Percentiles rank a stretch among this genome's conserved stretches.
These are phyloP conservation scores for Hirtodrosophila alboralis DNA, from an alignment of 2,888 invertebrate species.

Conservation along the genomic window DNA sequence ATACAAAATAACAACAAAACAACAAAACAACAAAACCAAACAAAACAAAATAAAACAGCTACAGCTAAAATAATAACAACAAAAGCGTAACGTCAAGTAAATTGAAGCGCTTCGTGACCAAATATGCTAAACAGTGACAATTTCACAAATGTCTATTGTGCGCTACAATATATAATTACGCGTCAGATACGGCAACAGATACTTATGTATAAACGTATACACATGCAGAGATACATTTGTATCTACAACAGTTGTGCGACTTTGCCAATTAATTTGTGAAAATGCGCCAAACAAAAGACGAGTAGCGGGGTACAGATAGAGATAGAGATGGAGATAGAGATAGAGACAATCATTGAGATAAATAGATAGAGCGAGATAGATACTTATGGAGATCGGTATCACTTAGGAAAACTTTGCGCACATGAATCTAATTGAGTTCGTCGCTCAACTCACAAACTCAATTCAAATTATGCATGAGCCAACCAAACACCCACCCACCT, in stretches of 20 bases:
- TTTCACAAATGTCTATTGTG: slow-evolving; percentile 79
- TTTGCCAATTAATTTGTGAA: slow-evolving; percentile 80
- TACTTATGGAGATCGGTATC: slow-evolving; percentile 60
- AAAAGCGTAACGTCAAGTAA: slow-evolving; percentile 53
- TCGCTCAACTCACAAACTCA: slow-evolving; percentile 58
- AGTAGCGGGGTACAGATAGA: background rate
- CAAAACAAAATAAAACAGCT: no score
- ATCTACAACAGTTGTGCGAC: slow-evolving; percentile 50
- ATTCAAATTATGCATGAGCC: slow-evolving; percentile 70
- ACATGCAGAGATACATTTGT: slow-evolving; percentile 43
- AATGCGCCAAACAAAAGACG: slow-evolving; percentile 58
- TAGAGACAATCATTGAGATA: background rate
- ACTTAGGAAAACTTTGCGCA: slow-evolving; percentile 70
- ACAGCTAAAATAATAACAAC: slow-evolving; percentile 37
- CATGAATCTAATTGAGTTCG: slow-evolving; percentile 78
- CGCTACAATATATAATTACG: slow-evolving; percentile 70
- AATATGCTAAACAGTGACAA: slow-evolving; percentile 83
- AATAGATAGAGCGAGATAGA: slow-evolving; percentile 4
- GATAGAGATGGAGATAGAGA: background rate
- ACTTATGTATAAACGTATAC: slow-evolving; percentile 28
- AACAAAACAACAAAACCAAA: slow-evolving; percentile 27
- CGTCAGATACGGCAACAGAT: slow-evolving; percentile 52
- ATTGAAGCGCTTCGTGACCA: slow-evolving; percentile 79
- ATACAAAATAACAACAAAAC: slow-evolving; percentile 47
- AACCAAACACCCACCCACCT: slow-evolving; percentile 18